These are phyloP conservation scores for Hoplias malabaricus DNA, from an alignment of 2,113 vertebrate genomes.

Conservation along the genomic window DNA sequence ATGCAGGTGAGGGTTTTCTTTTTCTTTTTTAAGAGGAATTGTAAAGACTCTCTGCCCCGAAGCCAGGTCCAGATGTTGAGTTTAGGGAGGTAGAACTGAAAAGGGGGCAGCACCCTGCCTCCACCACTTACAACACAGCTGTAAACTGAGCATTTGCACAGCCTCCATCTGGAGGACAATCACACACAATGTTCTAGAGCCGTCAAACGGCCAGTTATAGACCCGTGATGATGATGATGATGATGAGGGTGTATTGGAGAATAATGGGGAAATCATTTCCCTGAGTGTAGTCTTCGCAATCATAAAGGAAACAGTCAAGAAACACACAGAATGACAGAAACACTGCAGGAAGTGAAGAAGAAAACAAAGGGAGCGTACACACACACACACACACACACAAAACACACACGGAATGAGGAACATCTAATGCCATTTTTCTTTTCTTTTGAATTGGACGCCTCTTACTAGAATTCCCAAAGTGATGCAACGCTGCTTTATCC, in stretches of 20 bases:
- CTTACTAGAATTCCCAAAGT: background rate
- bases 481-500: background rate
- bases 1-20: no score
- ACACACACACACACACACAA: no score
- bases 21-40: background rate
- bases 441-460: background rate
- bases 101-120: slow-evolving; percentile 50
- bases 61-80: slow-evolving; percentile 71
- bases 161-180: slow-evolving; percentile 26
- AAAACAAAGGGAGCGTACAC: background rate
- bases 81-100: background rate
- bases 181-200: background rate
- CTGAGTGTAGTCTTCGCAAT: background rate
- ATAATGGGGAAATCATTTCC: background rate
- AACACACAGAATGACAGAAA: background rate
- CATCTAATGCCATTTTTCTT: background rate
- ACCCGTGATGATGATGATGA: background rate
- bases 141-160: background rate
- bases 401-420: slow-evolving; percentile 29
- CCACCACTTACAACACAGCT: slow-evolving; percentile 47
- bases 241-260: background rate
- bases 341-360: background rate
- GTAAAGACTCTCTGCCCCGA: slow-evolving; percentile 33
- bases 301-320: background rate
- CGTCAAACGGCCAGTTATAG: background rate